phyloP scores from a whole-genome alignment of 2,888 invertebrate species.

The Dicyrtoma fusca region DNA sequence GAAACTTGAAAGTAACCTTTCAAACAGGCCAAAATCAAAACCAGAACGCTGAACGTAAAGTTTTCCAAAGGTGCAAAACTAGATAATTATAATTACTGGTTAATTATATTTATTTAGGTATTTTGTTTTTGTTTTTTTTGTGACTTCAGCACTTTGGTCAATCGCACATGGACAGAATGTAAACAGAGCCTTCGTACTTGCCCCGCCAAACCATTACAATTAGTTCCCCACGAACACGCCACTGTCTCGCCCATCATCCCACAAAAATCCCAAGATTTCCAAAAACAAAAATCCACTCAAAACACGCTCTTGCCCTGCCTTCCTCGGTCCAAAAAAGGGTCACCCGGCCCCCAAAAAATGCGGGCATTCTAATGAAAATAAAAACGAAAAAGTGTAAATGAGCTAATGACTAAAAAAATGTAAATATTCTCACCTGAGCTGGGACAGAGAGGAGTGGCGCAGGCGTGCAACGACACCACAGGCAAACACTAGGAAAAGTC shows the following conservation, averaged over 20 bases:
- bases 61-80: too few relatives aligned
- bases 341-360: too few relatives aligned
- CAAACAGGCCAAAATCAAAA: too few relatives aligned
- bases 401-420: not conserved
- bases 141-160: too few relatives aligned
- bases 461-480: slow-evolving; percentile 19
- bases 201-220: slow-evolving; percentile 3
- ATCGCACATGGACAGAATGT: not conserved
- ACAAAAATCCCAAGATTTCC: not conserved
- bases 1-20: too few relatives aligned
- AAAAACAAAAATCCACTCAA: not conserved
- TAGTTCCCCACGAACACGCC: not conserved
- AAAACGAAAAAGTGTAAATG: not conserved
- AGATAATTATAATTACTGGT: too few relatives aligned
- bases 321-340: not conserved
- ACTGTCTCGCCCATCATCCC: not conserved
- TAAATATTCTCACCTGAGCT: not conserved
- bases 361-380: too few relatives aligned
- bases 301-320: not conserved
- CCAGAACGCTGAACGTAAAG: too few relatives aligned
- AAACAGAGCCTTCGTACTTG: slow-evolving; percentile 9
- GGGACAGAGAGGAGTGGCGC: slow-evolving; percentile 11
- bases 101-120: not conserved
- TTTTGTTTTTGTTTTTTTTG: not conserved
- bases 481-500: slow-evolving; percentile 10